Base-by-base conservation (phyloP, 2,797 vertebrate species). In the Amazonetta brasiliensis region DNA sequence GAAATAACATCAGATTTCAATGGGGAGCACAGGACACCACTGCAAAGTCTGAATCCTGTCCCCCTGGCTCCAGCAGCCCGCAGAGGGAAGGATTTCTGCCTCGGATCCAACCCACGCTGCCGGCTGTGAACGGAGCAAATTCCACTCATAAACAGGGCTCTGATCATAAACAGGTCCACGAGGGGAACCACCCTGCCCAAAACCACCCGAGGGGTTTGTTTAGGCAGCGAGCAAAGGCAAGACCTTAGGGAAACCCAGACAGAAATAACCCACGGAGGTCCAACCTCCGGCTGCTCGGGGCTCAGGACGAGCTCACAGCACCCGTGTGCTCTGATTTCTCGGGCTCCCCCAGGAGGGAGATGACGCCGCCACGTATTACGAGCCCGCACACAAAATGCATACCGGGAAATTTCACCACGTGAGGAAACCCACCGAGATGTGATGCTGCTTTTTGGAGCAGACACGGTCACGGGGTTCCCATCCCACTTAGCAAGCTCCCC, bases 331-430 rank as follows among this genome's bases (percentile, higher is more conserved):
- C 63, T 75, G 44, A 26, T 64, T 79, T 4, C 68, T 23, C 56
- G 58, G 64, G 14, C 68, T 48, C 64, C 56, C 73, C 66, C 35
- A 50, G 0, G 2, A 37, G 77, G 77, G 56, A 54, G 66, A 25
- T 44, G 80, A 9, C 90, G 75, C 59, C 90, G 69, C 85, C 83
- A 43, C 79, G 87, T 83, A 16, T 6, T 21, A 41, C 41, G 84
- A 85, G 81, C 60, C 50, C 33, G 22, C 2, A 2, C 37, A 6
- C 25, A 19, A 22, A 52, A 33, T 5, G 25, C 0, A 7, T n/a
- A 1, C 11, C 1, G 0, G 76, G 93, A 55, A 20, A 64, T 25
- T 54, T 52, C 85, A n/a, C 23, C 15, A 9, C 14, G 0, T 26
- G 12, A 8, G 69, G 79, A 50, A 83, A 52, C 30, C 7, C 33